Percentiles rank a stretch among this genome's conserved stretches.
Conservation (phyloP, 2,888 invertebrate species). For the Drosophila cyrtoloma region DNA sequence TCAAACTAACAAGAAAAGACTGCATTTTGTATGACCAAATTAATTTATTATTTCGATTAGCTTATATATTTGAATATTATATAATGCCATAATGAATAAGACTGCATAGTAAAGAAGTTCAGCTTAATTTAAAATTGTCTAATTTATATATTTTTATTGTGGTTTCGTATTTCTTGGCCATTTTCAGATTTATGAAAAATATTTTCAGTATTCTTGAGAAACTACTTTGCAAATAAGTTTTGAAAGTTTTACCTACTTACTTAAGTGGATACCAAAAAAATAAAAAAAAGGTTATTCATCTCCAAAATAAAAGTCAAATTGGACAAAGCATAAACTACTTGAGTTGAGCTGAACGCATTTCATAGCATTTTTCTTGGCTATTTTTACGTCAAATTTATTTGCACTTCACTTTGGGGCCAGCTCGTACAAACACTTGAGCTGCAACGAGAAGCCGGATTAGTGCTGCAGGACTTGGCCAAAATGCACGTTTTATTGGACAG, state of each 20-base stretch:
- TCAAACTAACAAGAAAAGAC: not conserved
- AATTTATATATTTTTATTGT: not conserved
- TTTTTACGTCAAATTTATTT: constrained; percentile 69
- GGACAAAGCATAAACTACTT: constrained; percentile 35
- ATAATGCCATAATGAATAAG: not conserved
- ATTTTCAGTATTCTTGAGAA: not conserved
- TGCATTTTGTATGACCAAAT: not conserved
- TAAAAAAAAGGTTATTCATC: constrained; percentile 7
- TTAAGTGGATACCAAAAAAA: not conserved
- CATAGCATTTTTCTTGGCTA: constrained; percentile 43
- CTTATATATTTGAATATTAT: not conserved
- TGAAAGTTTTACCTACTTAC: constrained; percentile 1
- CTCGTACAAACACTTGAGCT: constrained; percentile 49
- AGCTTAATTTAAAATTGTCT: not conserved
- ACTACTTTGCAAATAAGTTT: not conserved
- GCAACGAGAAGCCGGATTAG: not conserved
- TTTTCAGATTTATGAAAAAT: not conserved
- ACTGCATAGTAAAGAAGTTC: not conserved
- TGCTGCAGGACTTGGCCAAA: constrained; percentile 18
- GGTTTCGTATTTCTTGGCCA: not conserved
- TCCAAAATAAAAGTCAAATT: constrained; percentile 29
- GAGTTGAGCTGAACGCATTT: constrained; percentile 50
- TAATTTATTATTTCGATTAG: not conserved
- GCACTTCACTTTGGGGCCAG: constrained; percentile 60
- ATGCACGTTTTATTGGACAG: constrained; percentile 44